Evolutionary conservation across 2,797 vertebrate species (phyloP).

Genomic region (Amblyraja radiata): DNA sequence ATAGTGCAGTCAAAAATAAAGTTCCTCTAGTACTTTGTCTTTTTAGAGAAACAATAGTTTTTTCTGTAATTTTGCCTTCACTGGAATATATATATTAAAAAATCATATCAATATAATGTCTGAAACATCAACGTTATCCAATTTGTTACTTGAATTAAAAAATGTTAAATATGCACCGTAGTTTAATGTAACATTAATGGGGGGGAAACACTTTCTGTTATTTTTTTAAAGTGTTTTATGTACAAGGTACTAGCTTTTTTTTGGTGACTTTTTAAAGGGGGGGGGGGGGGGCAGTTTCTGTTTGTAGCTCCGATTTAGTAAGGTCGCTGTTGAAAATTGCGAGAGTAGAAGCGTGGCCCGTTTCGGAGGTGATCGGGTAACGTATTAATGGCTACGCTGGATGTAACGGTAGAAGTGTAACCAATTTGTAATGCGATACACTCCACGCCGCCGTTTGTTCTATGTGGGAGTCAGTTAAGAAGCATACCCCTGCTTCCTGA

Average conservation of each 20-base stretch:
- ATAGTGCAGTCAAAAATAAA: too few relatives aligned
- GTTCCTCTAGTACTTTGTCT: too few relatives aligned
- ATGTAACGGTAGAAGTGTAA: conserved; percentile 25
- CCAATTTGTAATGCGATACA: conserved; percentile 28
- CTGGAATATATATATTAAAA: background rate
- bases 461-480: conserved; percentile 24
- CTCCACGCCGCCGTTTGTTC: conserved; percentile 14
- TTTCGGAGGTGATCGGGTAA: conserved; percentile 16
- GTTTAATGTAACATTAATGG: background rate
- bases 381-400: background rate
- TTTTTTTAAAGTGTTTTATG: background rate
- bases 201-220: background rate
- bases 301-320: background rate
- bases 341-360: background rate
- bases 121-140: too few relatives aligned
- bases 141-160: too few relatives aligned
- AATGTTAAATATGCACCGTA: background rate
- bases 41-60: background rate
- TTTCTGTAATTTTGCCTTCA: background rate
- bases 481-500: background rate
- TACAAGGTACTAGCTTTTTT: background rate
- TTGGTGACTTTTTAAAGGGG: background rate
- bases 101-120: too few relatives aligned
- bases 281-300: background rate
- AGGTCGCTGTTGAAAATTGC: background rate